A percentile compares a stretch with the other conserved stretches of the same genome.
Conservation (phyloP, 2,888 invertebrate species). For the Hirtodrosophila confusa region DNA sequence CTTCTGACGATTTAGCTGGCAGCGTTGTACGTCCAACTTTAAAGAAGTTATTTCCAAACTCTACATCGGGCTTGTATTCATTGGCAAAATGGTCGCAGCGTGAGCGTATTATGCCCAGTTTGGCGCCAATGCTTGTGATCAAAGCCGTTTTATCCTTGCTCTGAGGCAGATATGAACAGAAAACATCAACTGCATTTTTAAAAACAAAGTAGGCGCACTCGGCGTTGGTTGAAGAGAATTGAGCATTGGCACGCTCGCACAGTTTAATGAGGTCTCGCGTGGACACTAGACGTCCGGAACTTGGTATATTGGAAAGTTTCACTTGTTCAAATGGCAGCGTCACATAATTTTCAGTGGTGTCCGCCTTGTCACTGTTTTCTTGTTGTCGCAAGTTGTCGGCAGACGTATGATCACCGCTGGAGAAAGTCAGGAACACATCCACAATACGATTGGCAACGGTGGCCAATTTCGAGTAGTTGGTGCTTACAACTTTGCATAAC, state of each 20-base stretch:
- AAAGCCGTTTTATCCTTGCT: conserved; percentile 87
- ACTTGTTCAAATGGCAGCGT: conserved; percentile 80
- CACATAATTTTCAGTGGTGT: conserved; percentile 72
- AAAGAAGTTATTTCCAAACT: conserved; percentile 85
- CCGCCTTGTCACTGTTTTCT: conserved; percentile 83
- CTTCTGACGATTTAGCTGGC: conserved; percentile 71
- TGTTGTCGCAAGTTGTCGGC: conserved; percentile 81
- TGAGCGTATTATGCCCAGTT: conserved; percentile 91
- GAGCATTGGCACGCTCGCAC: conserved; percentile 91
- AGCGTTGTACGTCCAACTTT: conserved; percentile 89
- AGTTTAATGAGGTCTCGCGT: conserved; percentile 96
- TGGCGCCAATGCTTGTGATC: conserved; percentile 90
- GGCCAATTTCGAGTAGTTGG: conserved; percentile 88
- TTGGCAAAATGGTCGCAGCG: conserved; percentile 92
- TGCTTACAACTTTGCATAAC: conserved; percentile 89
- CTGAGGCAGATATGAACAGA: conserved; percentile 91
- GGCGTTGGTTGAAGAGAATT: conserved; percentile 89
- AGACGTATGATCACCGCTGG: conserved; percentile 88
- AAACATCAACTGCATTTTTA: conserved; percentile 96
- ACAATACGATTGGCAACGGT: conserved; percentile 91
- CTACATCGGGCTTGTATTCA: conserved; percentile 91
- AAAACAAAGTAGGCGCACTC: conserved; percentile 85
- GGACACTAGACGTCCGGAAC: conserved; percentile 88
- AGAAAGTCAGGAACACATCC: conserved; percentile 92
- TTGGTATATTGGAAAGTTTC: conserved; percentile 61